These are phyloP conservation scores for Artemia sp. DNA, from an alignment of 2,888 invertebrate genomes.

Conservation along the genomic window DNA sequence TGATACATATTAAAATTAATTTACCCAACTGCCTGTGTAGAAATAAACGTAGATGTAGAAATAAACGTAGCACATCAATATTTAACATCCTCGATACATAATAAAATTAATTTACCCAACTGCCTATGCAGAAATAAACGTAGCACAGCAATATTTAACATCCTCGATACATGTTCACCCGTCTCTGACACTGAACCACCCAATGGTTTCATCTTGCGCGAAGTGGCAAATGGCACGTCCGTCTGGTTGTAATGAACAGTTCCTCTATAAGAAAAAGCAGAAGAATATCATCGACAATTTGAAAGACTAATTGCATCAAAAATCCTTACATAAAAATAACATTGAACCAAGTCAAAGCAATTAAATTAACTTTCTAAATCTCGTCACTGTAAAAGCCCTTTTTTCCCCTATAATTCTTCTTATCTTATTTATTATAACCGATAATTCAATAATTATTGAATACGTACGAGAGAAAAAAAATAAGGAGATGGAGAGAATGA, in stretches of 20 bases:
- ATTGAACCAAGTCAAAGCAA: no score
- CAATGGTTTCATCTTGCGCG: constrained; percentile 17
- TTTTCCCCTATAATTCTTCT: no score
- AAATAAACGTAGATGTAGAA: not conserved
- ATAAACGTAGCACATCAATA: constrained; percentile 17
- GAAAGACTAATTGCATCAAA: no score
- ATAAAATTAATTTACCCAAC: constrained; percentile 19
- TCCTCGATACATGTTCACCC: constrained; percentile 19
- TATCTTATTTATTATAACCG: no score
- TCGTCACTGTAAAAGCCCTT: no score
- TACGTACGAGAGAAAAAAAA: no score
- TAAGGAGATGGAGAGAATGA: no score
- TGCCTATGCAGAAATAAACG: constrained; percentile 19
- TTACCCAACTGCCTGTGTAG: constrained; percentile 19
- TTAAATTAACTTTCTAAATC: no score
- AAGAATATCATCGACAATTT: no score
- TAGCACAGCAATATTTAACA: constrained; percentile 19
- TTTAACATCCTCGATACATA: constrained; percentile 20
- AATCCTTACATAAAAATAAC: no score
- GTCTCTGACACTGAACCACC: constrained; percentile 16
- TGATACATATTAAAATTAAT: constrained; percentile 9
- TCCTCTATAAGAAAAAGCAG: constrained; percentile 11
- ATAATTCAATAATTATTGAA: no score
- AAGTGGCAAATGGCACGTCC: constrained; percentile 20
- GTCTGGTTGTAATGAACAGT: constrained; percentile 22